Conservation (phyloP, 2,888 invertebrate species). For the Lasioglossum zephyrum region DNA sequence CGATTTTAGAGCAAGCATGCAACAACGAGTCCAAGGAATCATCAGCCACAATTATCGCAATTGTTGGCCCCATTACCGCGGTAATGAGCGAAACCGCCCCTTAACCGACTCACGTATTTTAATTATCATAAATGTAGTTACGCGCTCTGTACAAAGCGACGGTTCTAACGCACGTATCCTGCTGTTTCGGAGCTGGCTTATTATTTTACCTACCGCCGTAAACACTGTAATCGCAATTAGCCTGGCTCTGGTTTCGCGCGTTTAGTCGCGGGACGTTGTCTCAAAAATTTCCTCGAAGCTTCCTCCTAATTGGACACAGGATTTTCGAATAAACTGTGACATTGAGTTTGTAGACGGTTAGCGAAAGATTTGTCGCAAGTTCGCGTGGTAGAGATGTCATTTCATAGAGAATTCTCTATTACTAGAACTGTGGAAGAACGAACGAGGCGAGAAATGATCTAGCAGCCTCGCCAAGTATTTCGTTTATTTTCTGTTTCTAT, state of each 20-base stretch:
- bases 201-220: conserved; percentile 46
- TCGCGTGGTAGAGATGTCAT: neutral
- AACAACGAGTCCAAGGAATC: conserved; percentile 18
- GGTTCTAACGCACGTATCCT: conserved; percentile 26
- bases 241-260: conserved; percentile 14
- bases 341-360: neutral
- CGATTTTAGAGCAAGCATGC: neutral
- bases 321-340: neutral
- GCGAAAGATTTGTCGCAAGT: neutral
- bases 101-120: conserved; percentile 58
- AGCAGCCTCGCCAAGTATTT: conserved; percentile 1
- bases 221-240: conserved; percentile 52
- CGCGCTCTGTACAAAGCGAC: conserved; percentile 17
- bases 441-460: neutral
- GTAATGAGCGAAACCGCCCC: conserved; percentile 55
- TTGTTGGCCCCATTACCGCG: conserved; percentile 63
- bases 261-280: neutral
- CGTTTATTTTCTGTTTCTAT: neutral
- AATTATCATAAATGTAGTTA: conserved; percentile 68
- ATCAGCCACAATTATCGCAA: conserved; percentile 51
- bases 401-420: neutral
- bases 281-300: neutral
- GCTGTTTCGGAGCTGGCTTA: conserved; percentile 46
- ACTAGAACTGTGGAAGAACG: neutral
- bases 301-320: neutral